Evolutionary conservation across 2,113 vertebrate species (phyloP).

Genomic region (Scopus umbretta): DNA sequence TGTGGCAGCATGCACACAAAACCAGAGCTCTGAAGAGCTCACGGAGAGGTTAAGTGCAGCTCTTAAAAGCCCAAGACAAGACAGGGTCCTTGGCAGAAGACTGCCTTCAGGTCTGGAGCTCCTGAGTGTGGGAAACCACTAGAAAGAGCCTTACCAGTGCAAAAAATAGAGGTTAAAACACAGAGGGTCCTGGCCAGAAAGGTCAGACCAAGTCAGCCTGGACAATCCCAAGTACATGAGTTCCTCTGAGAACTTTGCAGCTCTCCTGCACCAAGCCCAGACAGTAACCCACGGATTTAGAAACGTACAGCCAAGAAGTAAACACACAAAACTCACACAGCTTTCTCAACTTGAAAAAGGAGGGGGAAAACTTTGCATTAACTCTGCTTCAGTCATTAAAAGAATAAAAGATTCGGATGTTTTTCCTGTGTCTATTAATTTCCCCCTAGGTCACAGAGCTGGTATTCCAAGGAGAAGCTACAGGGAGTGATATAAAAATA

Average conservation of each 20-base stretch:
- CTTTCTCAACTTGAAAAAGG: not conserved
- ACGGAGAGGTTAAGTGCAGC: not conserved
- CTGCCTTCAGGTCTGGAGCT: not conserved
- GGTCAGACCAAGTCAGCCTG: not conserved
- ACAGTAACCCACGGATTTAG: not conserved
- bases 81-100: not conserved
- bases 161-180: not conserved
- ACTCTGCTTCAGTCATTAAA: not conserved
- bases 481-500: not conserved
- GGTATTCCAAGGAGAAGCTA: not conserved
- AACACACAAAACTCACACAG: not conserved
- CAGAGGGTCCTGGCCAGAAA: not conserved
- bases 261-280: not conserved
- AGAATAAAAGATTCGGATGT: not conserved
- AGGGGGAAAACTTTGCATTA: not conserved
- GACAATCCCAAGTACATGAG: not conserved
- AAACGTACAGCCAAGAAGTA: not conserved
- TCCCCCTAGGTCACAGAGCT: not conserved
- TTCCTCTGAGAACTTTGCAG: not conserved
- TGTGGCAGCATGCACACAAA: not conserved
- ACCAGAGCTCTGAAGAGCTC: not conserved
- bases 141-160: not conserved
- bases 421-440: not conserved
- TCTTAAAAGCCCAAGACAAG: not conserved
- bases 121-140: not conserved